Evolutionary conservation across 1,140 invertebrate species (phyloP).

Genomic region (Penaeus indicus): DNA sequence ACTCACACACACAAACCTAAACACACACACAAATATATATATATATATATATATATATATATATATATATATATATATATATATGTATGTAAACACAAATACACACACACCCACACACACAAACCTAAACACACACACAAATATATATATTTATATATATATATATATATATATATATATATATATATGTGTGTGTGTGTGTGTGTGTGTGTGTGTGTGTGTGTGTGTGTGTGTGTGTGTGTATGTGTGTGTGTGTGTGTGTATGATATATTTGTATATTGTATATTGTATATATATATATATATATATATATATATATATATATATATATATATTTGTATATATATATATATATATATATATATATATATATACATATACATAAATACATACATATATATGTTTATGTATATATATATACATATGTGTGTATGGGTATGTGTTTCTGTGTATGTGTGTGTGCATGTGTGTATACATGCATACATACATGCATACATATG

Average conservation of each 20-base stretch:
- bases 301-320: background rate
- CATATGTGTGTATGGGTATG: no score
- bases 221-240: background rate
- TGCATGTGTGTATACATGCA: no score
- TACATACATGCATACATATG: no score
- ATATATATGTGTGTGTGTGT: background rate
- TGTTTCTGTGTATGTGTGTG: no score
- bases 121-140: background rate
- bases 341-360: background rate
- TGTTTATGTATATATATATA: no score
- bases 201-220: background rate
- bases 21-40: background rate
- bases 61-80: background rate
- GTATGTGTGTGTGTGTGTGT: slow-evolving; percentile 12
- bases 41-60: slow-evolving; percentile 1
- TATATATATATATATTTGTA: background rate
- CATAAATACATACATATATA: no score
- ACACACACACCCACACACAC: background rate
- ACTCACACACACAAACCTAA: no score
- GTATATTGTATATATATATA: background rate
- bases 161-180: background rate
- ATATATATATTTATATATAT: background rate
- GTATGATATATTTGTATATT: background rate
- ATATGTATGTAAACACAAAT: background rate
- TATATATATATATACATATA: no score